Evolutionary conservation across 2,888 invertebrate genomes (phyloP).

Genomic region (Esperia sulphurella): DNA sequence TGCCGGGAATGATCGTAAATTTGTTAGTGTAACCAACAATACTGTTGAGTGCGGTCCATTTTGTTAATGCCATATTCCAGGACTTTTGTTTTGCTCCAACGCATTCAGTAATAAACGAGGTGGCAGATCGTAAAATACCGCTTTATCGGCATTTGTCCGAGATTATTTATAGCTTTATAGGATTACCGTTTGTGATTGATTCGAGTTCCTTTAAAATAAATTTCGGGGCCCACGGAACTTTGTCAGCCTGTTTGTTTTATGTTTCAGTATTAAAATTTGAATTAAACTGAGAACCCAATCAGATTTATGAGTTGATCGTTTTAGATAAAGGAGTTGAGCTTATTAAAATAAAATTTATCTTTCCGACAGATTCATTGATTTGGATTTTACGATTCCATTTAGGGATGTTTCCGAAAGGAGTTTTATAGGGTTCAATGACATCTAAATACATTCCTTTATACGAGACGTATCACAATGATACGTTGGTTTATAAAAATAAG

Average conservation of each 20-base stretch:
- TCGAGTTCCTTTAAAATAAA: slow-evolving; percentile 59
- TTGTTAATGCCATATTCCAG: slow-evolving; percentile 51
- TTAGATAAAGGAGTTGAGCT: slow-evolving; percentile 40
- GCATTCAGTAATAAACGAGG: slow-evolving; percentile 63
- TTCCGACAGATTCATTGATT: slow-evolving; percentile 31
- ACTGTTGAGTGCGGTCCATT: slow-evolving; percentile 51
- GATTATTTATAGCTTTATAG: slow-evolving; percentile 67
- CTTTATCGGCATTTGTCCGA: slow-evolving; percentile 59
- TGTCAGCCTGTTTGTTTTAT: slow-evolving; percentile 57
- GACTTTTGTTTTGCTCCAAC: slow-evolving; percentile 54
- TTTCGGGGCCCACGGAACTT: slow-evolving; percentile 37
- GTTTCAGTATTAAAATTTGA: slow-evolving; percentile 46
- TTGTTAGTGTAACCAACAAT: slow-evolving; percentile 48
- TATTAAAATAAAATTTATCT: slow-evolving; percentile 53
- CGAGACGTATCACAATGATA: slow-evolving; percentile 16
- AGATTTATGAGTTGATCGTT: slow-evolving; percentile 46
- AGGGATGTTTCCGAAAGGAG: slow-evolving; percentile 12
- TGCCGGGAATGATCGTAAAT: slow-evolving; percentile 51
- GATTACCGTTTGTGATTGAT: slow-evolving; percentile 74
- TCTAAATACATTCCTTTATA: slow-evolving; percentile 5
- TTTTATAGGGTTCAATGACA: slow-evolving; percentile 21
- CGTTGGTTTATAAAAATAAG: slow-evolving; percentile 44
- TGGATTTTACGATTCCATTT: slow-evolving; percentile 37
- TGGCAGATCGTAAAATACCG: slow-evolving; percentile 67
- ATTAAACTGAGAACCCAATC: slow-evolving; percentile 32